These are phyloP conservation scores for Cynocephalus volans DNA, from an alignment of 2,113 vertebrate genomes.

Conservation along the genomic window DNA sequence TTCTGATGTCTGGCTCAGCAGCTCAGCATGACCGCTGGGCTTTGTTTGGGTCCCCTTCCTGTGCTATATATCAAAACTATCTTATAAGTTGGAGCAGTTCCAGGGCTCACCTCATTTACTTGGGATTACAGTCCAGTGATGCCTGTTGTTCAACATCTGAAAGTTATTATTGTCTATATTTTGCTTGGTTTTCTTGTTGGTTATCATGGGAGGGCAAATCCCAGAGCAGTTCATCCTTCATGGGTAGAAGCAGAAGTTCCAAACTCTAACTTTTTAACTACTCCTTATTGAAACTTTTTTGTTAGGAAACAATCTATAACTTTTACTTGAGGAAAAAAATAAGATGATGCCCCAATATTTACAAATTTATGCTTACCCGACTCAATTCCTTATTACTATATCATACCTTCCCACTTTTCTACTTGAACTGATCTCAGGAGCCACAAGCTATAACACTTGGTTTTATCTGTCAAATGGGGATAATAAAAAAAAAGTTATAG, in stretches of 20 bases:
- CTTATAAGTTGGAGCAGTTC: not conserved
- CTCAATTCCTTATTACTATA: not conserved
- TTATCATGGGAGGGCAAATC: not conserved
- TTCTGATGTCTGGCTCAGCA: not conserved
- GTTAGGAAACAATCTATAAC: not conserved
- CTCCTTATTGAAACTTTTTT: not conserved
- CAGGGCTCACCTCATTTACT: not conserved
- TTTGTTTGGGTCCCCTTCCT: not conserved
- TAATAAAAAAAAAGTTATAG: not conserved
- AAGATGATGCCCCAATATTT: not conserved
- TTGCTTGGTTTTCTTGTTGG: not conserved
- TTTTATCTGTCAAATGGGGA: not conserved
- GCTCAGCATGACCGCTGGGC: not conserved
- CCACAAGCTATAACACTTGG: not conserved
- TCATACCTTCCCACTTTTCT: not conserved
- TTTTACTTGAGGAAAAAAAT: not conserved
- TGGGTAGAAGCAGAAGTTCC: not conserved
- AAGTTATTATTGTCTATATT: constrained; percentile 13
- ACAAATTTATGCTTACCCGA: not conserved
- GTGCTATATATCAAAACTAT: not conserved
- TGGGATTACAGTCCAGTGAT: not conserved
- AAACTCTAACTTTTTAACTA: not conserved
- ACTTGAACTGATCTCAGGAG: not conserved
- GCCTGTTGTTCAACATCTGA: not conserved
- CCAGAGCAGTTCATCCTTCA: not conserved